Conservation (phyloP, 30 jellyfish, hydroid and myxozoan genomes). For the Catostylus mosaicus region DNA sequence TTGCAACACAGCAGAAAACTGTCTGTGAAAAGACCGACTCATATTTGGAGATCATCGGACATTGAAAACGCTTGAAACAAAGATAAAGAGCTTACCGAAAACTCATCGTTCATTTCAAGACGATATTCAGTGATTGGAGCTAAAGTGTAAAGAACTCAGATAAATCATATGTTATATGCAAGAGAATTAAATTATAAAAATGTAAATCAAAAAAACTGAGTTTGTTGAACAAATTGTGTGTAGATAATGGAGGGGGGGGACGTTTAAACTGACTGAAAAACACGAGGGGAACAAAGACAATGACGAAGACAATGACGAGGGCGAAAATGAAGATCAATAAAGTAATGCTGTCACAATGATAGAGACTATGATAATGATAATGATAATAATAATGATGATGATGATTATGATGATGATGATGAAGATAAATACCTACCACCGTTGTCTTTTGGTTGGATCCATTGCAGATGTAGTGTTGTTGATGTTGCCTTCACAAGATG, state of each 20-base stretch:
- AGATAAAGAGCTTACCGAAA: conserved; percentile 50
- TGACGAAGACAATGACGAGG: too few species aligned
- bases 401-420: not conserved
- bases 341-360: not conserved
- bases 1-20: too few species aligned
- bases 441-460: conserved; percentile 94
- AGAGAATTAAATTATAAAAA: too few species aligned
- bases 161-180: not conserved
- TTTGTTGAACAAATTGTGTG: too few species aligned
- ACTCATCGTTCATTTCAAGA: conserved; percentile 92
- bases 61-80: too few species aligned
- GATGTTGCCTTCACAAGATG: conserved; percentile 73
- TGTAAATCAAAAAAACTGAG: too few species aligned
- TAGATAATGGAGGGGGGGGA: too few species aligned
- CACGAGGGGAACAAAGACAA: too few species aligned
- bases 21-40: too few species aligned
- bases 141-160: conserved; percentile 25
- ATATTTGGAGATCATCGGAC: too few species aligned
- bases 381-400: not conserved
- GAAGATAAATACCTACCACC: conserved; percentile 70
- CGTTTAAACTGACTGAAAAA: too few species aligned
- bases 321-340: too few species aligned
- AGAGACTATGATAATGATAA: not conserved
- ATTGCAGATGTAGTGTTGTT: conserved; percentile 44
- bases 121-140: conserved; percentile 94